Base-by-base conservation (phyloP, 2,797 vertebrate genomes). In the Coracias cyanogaster region DNA sequence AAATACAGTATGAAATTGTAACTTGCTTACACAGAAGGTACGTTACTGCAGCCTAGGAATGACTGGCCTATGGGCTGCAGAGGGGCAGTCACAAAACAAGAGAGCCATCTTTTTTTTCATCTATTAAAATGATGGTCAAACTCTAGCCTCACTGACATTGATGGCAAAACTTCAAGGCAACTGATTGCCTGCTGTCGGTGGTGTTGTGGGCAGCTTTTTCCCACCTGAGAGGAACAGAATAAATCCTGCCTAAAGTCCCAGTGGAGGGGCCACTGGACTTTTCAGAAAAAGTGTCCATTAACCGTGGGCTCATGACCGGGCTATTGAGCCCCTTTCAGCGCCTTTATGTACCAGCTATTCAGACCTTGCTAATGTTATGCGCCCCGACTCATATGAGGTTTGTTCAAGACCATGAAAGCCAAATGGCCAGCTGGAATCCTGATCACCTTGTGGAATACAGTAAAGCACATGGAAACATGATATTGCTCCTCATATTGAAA, bases 371-470 rank as follows among this genome's bases (percentile, higher is more conserved):
- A 26, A 79, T 58, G 35, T 60, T 72, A 74, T 54, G 62, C 80
- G 31, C 19, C 46, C 58, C 48, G 55, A 78, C 66, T 82, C 66
- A 15, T 7, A 19, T 2, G 21, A 74, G 58, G 55, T 83, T 94
- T 90, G 66, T 41, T 94, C 39, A 62, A 76, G 80, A 83, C 52
- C 43, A 28, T 43, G 76, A 93, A 86, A 89, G 55, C 62, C 58
- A 90, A 94, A 72, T 37, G 77, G 39, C 51, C 45, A 76, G 64
- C 64, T 84, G 58, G 77, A 93, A 82, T 76, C 82, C 70, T 26
- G 62, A 79, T 82, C 55, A 39, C 66, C 70, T 82, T 58, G 77
- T 86, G 73, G 58, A 74, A 79, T 58, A 84, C 52, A 78, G 70
- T 69, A 58, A 84, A 86, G 35, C 9, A 19, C 55, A 37, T 13